Base-by-base conservation (phyloP, 2,797 vertebrate species). In the Erithacus rubecula region DNA sequence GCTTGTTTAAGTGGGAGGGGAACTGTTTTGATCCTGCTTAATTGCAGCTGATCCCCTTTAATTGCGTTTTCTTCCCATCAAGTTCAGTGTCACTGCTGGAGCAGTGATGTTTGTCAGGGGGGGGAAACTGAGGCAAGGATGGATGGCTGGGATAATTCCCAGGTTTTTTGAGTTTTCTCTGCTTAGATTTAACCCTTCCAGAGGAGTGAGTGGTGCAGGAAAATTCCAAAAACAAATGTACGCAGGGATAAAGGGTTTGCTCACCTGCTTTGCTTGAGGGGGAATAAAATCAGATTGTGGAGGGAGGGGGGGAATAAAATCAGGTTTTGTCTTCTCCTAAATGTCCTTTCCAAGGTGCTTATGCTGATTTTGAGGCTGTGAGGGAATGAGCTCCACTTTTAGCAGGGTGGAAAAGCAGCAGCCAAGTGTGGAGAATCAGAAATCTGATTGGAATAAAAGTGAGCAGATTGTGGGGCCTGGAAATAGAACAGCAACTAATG, bases 1-100 rank as follows among this genome's bases (percentile, higher is more conserved):
- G 86, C 67, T 72, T 94, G 85, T 91, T 95, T 95, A 91, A 94
- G 67, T 87, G 90, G 91, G 94, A 93, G 90, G 90, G 77, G 93
- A 96, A 27, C 80, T 95, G 30, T 88, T 95, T 72, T 69, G 88
- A 95, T 94, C 91, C 83, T 21, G 77, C 46, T 86, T 95, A 88
- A 95, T 91, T 94, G 83, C 67, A 55, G 86, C 70, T 93, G 92
- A 88, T 88, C 55, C 8, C 75, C 7, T 47, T 76, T 90, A 87
- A 93, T 78, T 94, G 69, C 30, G 1, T 85, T 92, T 91, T 83
- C 56, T 79, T 76, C 92, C 92, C 76, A 21, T 39, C 65, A 6
- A 44, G 62, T 24, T 12, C n/a, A 4, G 22, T 15, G 15, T 82
- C 27, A 32, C 59, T 41, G 90, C 32, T 15, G 5, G 75, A 77